Conservation (phyloP, 2,888 invertebrate genomes). For the Drosophila cognata region DNA sequence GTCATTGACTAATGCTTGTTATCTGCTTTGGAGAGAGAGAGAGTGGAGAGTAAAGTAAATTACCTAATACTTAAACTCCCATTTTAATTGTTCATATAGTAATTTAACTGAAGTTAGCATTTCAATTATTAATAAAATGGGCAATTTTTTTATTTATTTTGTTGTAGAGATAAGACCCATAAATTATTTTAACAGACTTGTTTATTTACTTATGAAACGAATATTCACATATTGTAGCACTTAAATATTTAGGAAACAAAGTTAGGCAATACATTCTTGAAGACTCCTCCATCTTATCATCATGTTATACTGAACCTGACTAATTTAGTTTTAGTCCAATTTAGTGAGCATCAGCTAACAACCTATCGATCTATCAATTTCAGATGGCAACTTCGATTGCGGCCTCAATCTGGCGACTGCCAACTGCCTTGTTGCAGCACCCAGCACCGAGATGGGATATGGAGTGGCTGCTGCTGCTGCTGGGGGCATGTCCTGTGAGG, state of each 20-base stretch:
- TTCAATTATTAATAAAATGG: background rate
- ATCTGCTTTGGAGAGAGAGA: background rate
- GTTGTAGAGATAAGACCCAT: background rate
- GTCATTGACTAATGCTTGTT: slow-evolving; percentile 21
- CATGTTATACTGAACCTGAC: background rate
- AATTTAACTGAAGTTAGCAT: background rate
- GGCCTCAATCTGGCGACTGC: slow-evolving; percentile 42
- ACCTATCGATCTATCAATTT: slow-evolving; percentile 4
- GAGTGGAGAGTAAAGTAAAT: background rate
- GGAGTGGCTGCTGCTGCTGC: slow-evolving; percentile 12
- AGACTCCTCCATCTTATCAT: background rate
- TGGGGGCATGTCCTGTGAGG: background rate
- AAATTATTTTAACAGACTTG: background rate
- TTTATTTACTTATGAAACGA: background rate
- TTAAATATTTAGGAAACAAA: background rate
- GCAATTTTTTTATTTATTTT: background rate
- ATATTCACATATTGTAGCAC: background rate
- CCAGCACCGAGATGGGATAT: slow-evolving; percentile 29
- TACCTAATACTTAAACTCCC: background rate
- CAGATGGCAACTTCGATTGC: slow-evolving; percentile 46
- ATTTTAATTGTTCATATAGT: background rate
- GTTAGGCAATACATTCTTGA: background rate
- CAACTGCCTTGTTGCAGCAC: slow-evolving; percentile 1
- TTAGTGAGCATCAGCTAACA: background rate
- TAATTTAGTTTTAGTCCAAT: background rate